Conservation (phyloP, 2,797 vertebrate genomes). For the Enteromius paludinosus region DNA sequence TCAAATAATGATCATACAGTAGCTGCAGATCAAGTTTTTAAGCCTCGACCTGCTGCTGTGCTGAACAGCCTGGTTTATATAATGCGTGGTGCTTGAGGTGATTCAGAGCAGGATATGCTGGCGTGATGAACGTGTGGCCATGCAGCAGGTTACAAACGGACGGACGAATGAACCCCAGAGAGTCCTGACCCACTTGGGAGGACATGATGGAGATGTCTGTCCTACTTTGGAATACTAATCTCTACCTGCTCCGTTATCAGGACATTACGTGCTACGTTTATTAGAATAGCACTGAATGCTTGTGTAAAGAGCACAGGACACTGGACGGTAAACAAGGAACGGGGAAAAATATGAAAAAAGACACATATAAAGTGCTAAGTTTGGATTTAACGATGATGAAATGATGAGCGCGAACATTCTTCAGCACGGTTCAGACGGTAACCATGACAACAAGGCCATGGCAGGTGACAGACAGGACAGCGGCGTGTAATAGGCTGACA, state of each 20-base stretch:
- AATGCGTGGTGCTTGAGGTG: conserved; percentile 19
- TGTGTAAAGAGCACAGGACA: neutral
- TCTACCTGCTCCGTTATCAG: conserved; percentile 10
- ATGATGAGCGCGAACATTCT: conserved; percentile 39
- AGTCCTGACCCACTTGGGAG: conserved; percentile 51
- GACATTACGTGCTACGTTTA: neutral
- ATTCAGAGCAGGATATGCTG: conserved; percentile 11
- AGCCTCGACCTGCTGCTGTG: neutral
- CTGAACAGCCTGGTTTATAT: conserved; percentile 19
- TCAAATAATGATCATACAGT: neutral
- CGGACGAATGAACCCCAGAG: conserved; percentile 30
- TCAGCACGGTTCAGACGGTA: conserved; percentile 44
- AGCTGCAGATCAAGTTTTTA: neutral
- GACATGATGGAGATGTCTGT: conserved; percentile 42
- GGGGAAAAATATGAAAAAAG: conserved; percentile 3
- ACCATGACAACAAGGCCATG: conserved; percentile 41
- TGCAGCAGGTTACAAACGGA: conserved; percentile 34
- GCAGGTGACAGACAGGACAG: conserved; percentile 52
- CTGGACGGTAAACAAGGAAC: neutral
- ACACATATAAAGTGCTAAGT: conserved; percentile 24
- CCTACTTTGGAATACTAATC: conserved; percentile 37
- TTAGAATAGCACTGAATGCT: conserved; percentile 4
- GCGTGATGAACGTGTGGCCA: conserved; percentile 31
- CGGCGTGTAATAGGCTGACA: conserved; percentile 45
- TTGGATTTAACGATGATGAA: conserved; percentile 18